Evolutionary conservation across 1,140 invertebrate species (phyloP).

Genomic region (Druon quercuslanigerum): DNA sequence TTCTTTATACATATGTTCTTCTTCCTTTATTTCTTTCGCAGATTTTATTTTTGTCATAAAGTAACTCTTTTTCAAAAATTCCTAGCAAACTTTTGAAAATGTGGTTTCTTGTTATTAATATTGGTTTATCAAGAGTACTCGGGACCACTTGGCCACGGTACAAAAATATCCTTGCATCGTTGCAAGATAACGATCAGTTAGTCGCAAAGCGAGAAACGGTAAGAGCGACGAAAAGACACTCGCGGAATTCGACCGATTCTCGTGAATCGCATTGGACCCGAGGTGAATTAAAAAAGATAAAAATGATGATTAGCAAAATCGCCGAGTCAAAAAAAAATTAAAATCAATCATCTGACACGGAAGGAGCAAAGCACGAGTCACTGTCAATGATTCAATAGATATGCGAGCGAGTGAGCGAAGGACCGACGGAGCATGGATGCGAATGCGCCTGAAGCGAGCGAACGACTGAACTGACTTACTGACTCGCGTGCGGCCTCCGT

Average conservation of each 20-base stretch:
- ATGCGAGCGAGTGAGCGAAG: neutral
- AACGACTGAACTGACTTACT: constrained; percentile 31
- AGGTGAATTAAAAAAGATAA: neutral
- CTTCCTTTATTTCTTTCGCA: too few relatives aligned
- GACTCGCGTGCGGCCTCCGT: constrained; percentile 26
- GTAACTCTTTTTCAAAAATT: too few relatives aligned
- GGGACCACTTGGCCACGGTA: neutral
- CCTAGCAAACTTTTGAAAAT: too few relatives aligned
- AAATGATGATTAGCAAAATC: neutral
- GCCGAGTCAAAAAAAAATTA: neutral
- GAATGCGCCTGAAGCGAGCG: constrained; percentile 28
- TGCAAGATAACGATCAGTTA: neutral
- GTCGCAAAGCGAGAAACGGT: neutral
- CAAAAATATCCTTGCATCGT: neutral
- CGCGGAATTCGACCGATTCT: constrained; percentile 12
- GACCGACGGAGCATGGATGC: constrained; percentile 14
- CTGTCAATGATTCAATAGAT: neutral
- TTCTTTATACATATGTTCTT: too few relatives aligned
- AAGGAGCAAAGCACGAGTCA: constrained; percentile 14
- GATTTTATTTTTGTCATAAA: too few relatives aligned
- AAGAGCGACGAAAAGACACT: neutral
- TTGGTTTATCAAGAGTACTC: neutral
- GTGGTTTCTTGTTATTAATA: neutral
- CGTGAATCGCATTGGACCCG: neutral
- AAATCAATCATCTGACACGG: constrained; percentile 5